Evolutionary conservation across 2,888 invertebrate species (phyloP), one percentile per base, ranked within the genome.

Genomic region (Euplagia quadripunctaria): DNA sequence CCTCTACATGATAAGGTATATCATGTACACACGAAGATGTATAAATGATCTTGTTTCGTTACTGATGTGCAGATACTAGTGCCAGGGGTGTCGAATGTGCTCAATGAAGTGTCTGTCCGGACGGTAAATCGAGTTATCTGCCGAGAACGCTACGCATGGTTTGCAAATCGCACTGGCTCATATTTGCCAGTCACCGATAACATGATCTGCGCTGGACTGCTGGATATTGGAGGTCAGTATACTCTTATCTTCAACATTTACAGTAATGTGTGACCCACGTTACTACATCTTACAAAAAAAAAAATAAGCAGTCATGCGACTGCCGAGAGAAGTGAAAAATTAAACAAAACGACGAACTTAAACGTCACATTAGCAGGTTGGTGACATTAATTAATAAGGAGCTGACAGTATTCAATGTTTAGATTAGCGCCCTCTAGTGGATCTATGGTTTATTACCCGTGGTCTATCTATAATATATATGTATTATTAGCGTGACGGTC

Each of bases 131-230:
- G 51, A 5, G 14, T 20, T 0, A 73, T 75, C 41, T 94, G 94
- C 77, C 63, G 11, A 2, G 31, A 42, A 12, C 87, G 90, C 16
- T 70, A 70, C 49, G n/a, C 17, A 8, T 17, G 16, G 42, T 14
- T 64, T 42, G 8, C 41, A 17, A 42, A 61, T 11, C 2, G 16
- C 8, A 87, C 88, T 14, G 79, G 78, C 0, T 43, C 75, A 1
- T 74, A 82, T 1, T 92, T 85, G 79, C 83, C 85, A 0, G 84
- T 96, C 81, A 94, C 95, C 9, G 65, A 43, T 6, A 91, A 85
- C 80, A 96, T 96, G 96, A 80, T 96, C 66, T 96, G 96, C 81
- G 93, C 96, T 0, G 96, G 96, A 0, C 70, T 92, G 4, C 82
- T 94, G 0, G 92, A 90, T n/a, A 70, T 89, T 2, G 94, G 95